These are phyloP conservation scores for Amblyjoppa proteus DNA, from an alignment of 2,888 invertebrate genomes.

Conservation along the genomic window DNA sequence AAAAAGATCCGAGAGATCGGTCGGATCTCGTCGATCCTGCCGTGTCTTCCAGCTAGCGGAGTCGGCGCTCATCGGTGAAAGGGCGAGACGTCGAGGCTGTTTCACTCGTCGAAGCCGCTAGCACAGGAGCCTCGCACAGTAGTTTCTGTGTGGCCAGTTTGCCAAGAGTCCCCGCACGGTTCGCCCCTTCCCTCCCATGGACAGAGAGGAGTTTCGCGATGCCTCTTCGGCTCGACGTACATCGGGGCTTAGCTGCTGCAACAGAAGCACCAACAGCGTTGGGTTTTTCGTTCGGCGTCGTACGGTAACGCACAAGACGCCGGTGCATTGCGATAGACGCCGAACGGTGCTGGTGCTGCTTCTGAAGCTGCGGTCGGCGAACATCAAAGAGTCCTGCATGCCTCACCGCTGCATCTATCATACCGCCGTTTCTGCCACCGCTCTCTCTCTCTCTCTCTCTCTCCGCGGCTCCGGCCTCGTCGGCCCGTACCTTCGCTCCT, in stretches of 20 bases:
- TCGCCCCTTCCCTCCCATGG: neutral
- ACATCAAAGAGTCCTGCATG: constrained; percentile 76
- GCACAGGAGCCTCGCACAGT: constrained; percentile 10
- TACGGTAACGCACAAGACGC: constrained; percentile 52
- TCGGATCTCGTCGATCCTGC: neutral
- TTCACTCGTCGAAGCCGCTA: neutral
- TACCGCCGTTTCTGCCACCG: constrained; percentile 61
- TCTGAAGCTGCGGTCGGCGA: constrained; percentile 72
- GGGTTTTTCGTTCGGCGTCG: constrained; percentile 13
- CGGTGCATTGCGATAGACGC: constrained; percentile 42
- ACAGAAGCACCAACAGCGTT: constrained; percentile 4
- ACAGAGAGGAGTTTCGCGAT: neutral
- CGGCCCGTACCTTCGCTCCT: constrained; percentile 45
- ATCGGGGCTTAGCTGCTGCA: constrained; percentile 18
- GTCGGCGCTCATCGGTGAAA: constrained; percentile 4
- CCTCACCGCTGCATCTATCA: constrained; percentile 74
- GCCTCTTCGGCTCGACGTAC: constrained; percentile 1
- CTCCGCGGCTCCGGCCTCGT: constrained; percentile 20
- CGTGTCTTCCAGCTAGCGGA: neutral
- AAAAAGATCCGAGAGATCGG: neutral
- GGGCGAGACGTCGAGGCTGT: neutral
- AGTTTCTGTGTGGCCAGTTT: constrained; percentile 30
- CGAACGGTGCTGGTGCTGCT: constrained; percentile 36
- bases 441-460: neutral
- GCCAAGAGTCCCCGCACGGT: neutral